phyloP scores from a whole-genome alignment of 2,113 vertebrate genomes.

The Okapia johnstoni region DNA sequence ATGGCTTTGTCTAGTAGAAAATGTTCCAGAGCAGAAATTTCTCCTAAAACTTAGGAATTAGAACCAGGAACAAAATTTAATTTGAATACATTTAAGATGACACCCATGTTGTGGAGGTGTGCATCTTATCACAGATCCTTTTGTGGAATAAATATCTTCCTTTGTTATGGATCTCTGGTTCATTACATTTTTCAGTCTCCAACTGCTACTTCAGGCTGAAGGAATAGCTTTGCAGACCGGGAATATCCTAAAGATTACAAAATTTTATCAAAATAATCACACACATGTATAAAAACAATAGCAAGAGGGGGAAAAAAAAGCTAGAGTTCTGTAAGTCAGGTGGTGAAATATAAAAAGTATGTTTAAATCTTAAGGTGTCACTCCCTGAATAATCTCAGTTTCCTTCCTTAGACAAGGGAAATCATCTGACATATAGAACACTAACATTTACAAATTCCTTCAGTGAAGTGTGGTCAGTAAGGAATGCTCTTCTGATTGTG shows the following conservation, averaged over 20 bases:
- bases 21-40: background rate
- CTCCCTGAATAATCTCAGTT: background rate
- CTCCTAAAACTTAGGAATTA: background rate
- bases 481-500: background rate
- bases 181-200: background rate
- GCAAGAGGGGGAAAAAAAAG: background rate
- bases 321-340: background rate
- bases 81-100: background rate
- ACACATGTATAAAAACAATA: background rate
- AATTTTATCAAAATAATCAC: background rate
- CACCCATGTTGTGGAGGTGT: background rate
- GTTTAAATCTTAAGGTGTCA: background rate
- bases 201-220: background rate
- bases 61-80: background rate
- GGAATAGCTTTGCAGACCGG: background rate
- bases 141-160: background rate
- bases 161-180: background rate
- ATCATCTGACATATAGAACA: background rate
- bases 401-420: background rate
- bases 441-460: background rate
- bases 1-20: background rate
- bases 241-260: background rate
- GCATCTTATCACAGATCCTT: background rate
- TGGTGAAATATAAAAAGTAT: background rate
- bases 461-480: background rate